Conservation (phyloP, 2,113 vertebrate species). For the Chrysochloris asiatica region DNA sequence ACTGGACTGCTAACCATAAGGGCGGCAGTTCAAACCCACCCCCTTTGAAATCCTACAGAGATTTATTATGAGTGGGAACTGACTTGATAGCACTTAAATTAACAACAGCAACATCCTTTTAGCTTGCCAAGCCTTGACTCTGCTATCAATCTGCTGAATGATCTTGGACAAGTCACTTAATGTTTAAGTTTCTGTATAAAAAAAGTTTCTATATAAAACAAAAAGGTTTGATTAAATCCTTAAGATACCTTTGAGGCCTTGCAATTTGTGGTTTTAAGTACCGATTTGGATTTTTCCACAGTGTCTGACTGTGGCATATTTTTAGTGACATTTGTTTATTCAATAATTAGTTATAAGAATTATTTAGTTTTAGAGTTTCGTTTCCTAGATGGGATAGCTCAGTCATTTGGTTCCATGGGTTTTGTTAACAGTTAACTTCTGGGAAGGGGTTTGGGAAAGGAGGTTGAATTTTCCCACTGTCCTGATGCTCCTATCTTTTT, state of each 20-base stretch:
- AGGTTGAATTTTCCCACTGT: background rate
- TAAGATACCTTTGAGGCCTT: background rate
- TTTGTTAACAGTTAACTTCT: background rate
- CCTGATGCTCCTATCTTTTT: background rate
- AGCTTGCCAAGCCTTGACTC: background rate
- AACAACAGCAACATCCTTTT: background rate
- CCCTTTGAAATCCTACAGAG: no score
- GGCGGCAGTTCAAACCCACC: no score
- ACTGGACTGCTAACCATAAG: no score
- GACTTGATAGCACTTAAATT: no score
- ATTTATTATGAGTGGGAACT: no score
- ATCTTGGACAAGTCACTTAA: background rate
- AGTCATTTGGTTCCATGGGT: background rate
- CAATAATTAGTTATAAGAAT: slow-evolving; percentile 42
- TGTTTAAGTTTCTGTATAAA: background rate
- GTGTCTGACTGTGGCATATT: background rate
- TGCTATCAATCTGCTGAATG: background rate
- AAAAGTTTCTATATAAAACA: background rate
- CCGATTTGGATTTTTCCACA: background rate
- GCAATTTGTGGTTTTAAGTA: background rate
- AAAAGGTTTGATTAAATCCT: background rate
- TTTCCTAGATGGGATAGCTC: background rate
- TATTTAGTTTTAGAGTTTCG: slow-evolving; percentile 48
- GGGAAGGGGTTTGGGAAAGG: background rate
- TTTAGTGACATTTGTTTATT: slow-evolving; percentile 44